These are phyloP conservation scores for Sander lucioperca DNA, from an alignment of 2,113 vertebrate genomes.

Conservation along the genomic window DNA sequence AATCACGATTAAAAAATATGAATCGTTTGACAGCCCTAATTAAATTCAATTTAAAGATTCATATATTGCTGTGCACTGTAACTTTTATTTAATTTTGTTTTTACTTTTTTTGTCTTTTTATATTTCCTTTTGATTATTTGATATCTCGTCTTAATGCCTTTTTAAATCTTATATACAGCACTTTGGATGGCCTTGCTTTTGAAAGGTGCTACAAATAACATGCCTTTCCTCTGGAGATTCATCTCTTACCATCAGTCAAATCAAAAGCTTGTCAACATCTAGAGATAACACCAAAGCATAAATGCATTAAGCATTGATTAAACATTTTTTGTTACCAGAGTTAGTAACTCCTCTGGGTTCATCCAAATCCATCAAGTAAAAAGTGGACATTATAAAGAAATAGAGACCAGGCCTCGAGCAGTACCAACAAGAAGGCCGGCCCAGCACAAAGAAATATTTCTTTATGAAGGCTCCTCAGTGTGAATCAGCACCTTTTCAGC, in stretches of 20 bases:
- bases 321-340: background rate
- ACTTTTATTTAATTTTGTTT: background rate
- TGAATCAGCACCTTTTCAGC: no score
- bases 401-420: background rate
- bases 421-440: no score
- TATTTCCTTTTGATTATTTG: background rate
- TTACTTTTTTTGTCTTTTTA: background rate
- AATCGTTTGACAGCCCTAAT: no score
- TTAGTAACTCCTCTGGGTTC: no score
- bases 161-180: background rate
- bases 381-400: background rate
- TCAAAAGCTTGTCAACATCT: background rate
- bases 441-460: background rate
- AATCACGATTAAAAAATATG: no score
- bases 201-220: background rate
- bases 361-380: constrained; percentile 2
- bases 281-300: background rate
- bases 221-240: background rate
- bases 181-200: background rate
- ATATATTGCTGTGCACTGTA: no score
- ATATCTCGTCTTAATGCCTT: background rate
- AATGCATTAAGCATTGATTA: background rate
- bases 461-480: background rate
- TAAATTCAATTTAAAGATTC: no score
- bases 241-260: background rate